Base-by-base conservation (phyloP, 2,888 invertebrate genomes). In the Drosophila infuscata region DNA sequence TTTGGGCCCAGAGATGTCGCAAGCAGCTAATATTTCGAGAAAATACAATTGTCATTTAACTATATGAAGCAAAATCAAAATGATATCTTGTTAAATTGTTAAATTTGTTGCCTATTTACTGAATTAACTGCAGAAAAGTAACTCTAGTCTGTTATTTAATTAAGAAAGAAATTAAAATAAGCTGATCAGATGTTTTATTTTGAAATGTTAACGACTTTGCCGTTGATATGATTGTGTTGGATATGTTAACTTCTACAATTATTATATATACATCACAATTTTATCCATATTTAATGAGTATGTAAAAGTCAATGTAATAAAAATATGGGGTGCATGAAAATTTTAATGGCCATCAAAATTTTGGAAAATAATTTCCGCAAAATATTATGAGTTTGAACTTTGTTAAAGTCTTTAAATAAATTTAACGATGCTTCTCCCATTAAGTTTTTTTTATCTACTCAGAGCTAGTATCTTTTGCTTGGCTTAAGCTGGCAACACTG, bases 401-500 rank as follows among this genome's bases (percentile, higher is more conserved):
- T 46, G 25, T 25, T 8, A 29, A 41, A 41, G 25, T 15, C 1
- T 25, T 8, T 29, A 46, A 15, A 20, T 20, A 25, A 25, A 46
- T 29, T 29, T 25, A 46, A 25, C 46, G 15, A 25, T 4, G 15
- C 15, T 25, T 25, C 8, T 15, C 25, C 8, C 46, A 46, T 46
- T 15, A 4, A 25, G 15, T 20, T 25, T 51, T 30, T 30, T 30
- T 30, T n/a, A 30, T 9, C 11, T 8, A 46, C 17, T 51, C 20
- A 17, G 3, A 51, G 30, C 9, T n/a, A 32, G n/a, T 3, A 30
- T 32, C 0, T 51, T 51, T 30, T n/a, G 51, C 51, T 29, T 51
- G 49, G 15, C 17, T 49, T 49, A 30, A 49, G 30, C 30, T 51
- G 51, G 51, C 51, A 51, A n/a, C 30, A n/a, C 51, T 32, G 17